Conservation (phyloP, 2,888 invertebrate genomes). For the Drosophila atripex region DNA sequence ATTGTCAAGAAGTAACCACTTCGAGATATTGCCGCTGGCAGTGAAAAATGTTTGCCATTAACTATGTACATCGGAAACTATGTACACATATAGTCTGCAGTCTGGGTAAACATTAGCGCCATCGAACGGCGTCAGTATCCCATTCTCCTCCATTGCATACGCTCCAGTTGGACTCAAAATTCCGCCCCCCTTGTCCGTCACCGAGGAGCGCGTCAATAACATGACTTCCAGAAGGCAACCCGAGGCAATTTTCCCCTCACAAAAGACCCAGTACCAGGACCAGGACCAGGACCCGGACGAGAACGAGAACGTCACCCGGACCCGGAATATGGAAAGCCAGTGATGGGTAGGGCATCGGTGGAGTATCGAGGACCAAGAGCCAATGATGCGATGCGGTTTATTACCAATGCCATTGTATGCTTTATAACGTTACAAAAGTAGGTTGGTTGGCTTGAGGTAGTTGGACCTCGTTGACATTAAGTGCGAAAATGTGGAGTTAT, state of each 20-base stretch:
- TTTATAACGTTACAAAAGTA: constrained; percentile 60
- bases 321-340: neutral
- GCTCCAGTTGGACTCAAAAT: constrained; percentile 2
- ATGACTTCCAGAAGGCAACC: constrained; percentile 47
- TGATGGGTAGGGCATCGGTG: no score
- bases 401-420: constrained; percentile 68
- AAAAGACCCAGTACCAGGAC: neutral
- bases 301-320: neutral
- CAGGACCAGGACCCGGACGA: no score
- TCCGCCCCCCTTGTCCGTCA: constrained; percentile 52
- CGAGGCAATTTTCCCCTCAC: constrained; percentile 3
- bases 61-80: constrained; percentile 9
- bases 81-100: constrained; percentile 6
- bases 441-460: constrained; percentile 49
- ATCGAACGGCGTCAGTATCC: constrained; percentile 40
- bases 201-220: constrained; percentile 55
- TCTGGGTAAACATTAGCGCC: constrained; percentile 67
- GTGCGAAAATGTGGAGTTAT: constrained; percentile 52
- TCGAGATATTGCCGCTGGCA: constrained; percentile 2
- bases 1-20: constrained; percentile 53
- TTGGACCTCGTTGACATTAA: constrained; percentile 57
- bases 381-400: constrained; percentile 75
- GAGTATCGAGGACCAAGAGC: constrained; percentile 16
- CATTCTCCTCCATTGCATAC: neutral
- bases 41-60: constrained; percentile 60